These are phyloP conservation scores for Melopsittacus undulatus DNA, from an alignment of 2,797 vertebrate species.

Conservation along the genomic window DNA sequence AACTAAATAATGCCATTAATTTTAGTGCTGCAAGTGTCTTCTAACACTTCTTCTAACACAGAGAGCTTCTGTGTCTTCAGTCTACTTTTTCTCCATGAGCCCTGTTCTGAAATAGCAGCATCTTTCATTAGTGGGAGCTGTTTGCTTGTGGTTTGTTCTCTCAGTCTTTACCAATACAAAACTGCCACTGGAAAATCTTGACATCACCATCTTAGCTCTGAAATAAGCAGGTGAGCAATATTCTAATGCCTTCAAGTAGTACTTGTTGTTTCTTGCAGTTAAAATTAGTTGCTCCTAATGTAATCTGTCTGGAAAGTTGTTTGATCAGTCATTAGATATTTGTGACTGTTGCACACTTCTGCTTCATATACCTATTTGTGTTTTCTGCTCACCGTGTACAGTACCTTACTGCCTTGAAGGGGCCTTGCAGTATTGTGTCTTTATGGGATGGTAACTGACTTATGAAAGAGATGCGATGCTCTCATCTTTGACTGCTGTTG, in stretches of 20 bases:
- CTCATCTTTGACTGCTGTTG: background rate
- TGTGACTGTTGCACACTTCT: background rate
- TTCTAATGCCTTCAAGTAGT: constrained; percentile 57
- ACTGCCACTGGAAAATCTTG: background rate
- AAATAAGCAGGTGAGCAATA: constrained; percentile 49
- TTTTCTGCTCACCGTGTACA: background rate
- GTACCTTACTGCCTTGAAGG: background rate
- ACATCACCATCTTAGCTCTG: background rate
- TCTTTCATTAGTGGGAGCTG: background rate
- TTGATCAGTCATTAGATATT: background rate
- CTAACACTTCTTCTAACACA: background rate
- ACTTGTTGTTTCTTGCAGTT: constrained; percentile 34
- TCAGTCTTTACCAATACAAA: background rate
- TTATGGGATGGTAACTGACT: background rate
- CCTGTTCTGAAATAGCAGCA: background rate
- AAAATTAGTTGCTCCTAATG: constrained; percentile 49
- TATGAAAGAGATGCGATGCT: background rate
- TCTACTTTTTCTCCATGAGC: background rate
- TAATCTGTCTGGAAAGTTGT: constrained; percentile 25
- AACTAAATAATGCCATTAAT: background rate
- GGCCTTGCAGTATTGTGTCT: background rate
- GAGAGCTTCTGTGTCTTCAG: background rate
- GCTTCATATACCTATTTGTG: background rate
- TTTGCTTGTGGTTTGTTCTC: background rate
- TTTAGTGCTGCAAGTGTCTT: background rate